phyloP scores from a whole-genome alignment of 2,888 invertebrate genomes.

The Ephialtes manifestator region DNA sequence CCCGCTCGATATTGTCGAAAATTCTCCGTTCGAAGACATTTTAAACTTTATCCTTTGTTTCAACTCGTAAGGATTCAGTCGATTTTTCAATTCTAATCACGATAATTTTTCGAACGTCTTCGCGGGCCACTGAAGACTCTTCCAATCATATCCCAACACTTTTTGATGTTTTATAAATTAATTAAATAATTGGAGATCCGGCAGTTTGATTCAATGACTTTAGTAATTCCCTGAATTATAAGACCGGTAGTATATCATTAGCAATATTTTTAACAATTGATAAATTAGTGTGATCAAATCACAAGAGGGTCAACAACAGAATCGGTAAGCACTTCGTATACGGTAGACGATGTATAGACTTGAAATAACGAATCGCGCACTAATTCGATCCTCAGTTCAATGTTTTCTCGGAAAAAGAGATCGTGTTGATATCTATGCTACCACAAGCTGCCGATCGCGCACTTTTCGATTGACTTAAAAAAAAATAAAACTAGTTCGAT shows the following conservation, averaged over 20 bases:
- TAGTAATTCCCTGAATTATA: neutral
- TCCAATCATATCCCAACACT: constrained; percentile 61
- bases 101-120: constrained; percentile 62
- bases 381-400: neutral
- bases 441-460: too few relatives aligned
- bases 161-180: neutral
- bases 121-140: constrained; percentile 64
- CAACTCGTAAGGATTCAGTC: neutral
- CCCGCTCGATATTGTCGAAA: constrained; percentile 84
- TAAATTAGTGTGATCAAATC: neutral
- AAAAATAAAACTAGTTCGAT: too few relatives aligned
- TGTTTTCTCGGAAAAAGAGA: constrained; percentile 1
- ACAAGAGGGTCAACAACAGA: neutral
- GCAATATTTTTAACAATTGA: neutral
- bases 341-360: neutral
- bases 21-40: constrained; percentile 84
- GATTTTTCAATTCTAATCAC: neutral
- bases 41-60: constrained; percentile 17
- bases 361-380: neutral
- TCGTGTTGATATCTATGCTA: neutral
- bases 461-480: too few relatives aligned
- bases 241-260: neutral
- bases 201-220: neutral
- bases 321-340: neutral
- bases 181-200: neutral